Conservation (phyloP, 2,888 invertebrate genomes). For the Automeris io region DNA sequence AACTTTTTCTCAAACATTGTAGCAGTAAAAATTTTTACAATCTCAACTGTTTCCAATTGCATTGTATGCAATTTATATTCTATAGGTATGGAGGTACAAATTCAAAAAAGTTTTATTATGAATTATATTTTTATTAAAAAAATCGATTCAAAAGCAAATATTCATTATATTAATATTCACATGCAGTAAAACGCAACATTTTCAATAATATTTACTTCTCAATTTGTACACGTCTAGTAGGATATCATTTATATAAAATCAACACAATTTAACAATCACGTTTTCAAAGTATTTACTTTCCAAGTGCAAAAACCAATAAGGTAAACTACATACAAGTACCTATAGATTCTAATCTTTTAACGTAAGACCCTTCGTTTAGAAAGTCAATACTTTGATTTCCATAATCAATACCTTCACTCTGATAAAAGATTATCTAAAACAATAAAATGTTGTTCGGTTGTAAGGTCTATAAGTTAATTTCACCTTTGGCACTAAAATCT, state of each 20-base stretch:
- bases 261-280: conserved; percentile 8
- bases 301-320: conserved; percentile 1
- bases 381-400: conserved; percentile 6
- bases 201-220: conserved; percentile 9
- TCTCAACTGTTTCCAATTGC: no score
- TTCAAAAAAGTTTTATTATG: conserved; percentile 30
- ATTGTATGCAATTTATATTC: no score
- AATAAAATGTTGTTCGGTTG: conserved; percentile 3
- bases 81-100: not conserved
- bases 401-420: not conserved
- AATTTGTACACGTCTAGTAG: conserved; percentile 10
- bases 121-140: conserved; percentile 64
- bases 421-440: conserved; percentile 4
- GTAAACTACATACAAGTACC: not conserved
- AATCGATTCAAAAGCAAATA: conserved; percentile 72
- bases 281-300: conserved; percentile 8
- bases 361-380: not conserved
- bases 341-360: not conserved
- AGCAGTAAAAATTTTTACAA: no score
- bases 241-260: conserved; percentile 8
- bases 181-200: conserved; percentile 65
- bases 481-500: conserved; percentile 47
- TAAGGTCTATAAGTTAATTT: conserved; percentile 15
- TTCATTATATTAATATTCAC: conserved; percentile 54
- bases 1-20: no score